Conservation (phyloP, 2,113 vertebrate species). For the Notiomystis cincta region DNA sequence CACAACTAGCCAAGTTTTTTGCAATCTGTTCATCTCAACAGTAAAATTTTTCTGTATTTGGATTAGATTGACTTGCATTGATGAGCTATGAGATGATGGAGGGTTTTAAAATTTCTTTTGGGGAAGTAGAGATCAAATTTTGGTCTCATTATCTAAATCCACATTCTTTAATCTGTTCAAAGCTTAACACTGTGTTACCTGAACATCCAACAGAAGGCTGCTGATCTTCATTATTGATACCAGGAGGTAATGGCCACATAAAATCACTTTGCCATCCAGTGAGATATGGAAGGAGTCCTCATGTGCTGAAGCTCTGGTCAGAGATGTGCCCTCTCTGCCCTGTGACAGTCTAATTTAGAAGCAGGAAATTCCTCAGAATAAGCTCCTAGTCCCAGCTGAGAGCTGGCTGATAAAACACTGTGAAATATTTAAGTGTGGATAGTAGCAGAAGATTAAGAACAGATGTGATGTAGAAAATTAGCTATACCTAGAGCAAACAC, state of each 20-base stretch:
- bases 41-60: background rate
- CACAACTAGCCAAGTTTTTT: background rate
- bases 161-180: background rate
- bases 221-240: background rate
- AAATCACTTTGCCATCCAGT: background rate
- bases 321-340: background rate
- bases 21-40: background rate
- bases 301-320: background rate
- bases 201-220: background rate
- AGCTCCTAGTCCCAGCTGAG: background rate
- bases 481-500: background rate
- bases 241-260: background rate
- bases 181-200: background rate
- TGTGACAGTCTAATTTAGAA: constrained; percentile 20
- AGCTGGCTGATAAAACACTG: constrained; percentile 40
- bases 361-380: constrained; percentile 57
- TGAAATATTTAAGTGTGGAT: constrained; percentile 11
- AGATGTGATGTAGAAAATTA: constrained; percentile 38
- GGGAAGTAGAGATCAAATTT: background rate
- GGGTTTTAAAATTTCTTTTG: background rate
- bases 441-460: constrained; percentile 40
- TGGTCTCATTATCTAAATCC: background rate
- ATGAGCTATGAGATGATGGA: background rate
- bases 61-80: background rate
- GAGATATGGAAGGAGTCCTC: background rate